phyloP scores from a whole-genome alignment of 2,797 vertebrate species.

The Telmatherina bonti region DNA sequence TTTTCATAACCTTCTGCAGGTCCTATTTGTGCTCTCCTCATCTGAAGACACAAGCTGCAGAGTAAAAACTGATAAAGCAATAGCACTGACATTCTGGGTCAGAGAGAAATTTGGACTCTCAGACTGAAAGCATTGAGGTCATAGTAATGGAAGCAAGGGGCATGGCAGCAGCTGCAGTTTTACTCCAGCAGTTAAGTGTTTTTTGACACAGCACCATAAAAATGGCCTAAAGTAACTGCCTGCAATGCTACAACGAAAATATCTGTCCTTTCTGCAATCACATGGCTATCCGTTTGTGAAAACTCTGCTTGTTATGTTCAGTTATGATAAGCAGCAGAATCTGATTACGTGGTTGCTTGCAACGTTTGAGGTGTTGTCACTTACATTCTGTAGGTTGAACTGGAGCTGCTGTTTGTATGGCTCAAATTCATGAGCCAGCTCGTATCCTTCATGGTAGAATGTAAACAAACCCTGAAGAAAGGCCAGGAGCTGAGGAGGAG shows the following conservation, averaged over 20 bases:
- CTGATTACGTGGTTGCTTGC: constrained; percentile 63
- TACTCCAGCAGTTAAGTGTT: constrained; percentile 40
- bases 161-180: constrained; percentile 47
- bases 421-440: constrained; percentile 96
- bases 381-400: constrained; percentile 99
- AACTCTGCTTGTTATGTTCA: constrained; percentile 57
- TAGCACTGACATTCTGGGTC: constrained; percentile 54
- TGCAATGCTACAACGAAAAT: constrained; percentile 54
- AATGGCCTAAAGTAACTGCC: constrained; percentile 54
- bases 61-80: constrained; percentile 53
- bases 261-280: constrained; percentile 59
- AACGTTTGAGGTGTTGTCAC: constrained; percentile 63
- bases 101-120: constrained; percentile 59
- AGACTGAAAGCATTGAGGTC: constrained; percentile 55
- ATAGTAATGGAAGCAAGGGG: constrained; percentile 40
- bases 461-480: constrained; percentile 99
- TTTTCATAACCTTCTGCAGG: constrained; percentile 32
- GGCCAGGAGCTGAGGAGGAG: constrained; percentile 90
- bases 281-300: constrained; percentile 60
- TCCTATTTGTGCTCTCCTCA: constrained; percentile 49
- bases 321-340: constrained; percentile 68
- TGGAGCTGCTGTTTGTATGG: constrained; percentile 98
- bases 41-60: constrained; percentile 38
- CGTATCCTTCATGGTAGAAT: constrained; percentile 99
- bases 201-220: constrained; percentile 51